Percentiles rank a stretch among this genome's conserved stretches.
These are phyloP conservation scores for Vultur gryphus DNA, from an alignment of 2,797 vertebrate species.

Conservation along the genomic window DNA sequence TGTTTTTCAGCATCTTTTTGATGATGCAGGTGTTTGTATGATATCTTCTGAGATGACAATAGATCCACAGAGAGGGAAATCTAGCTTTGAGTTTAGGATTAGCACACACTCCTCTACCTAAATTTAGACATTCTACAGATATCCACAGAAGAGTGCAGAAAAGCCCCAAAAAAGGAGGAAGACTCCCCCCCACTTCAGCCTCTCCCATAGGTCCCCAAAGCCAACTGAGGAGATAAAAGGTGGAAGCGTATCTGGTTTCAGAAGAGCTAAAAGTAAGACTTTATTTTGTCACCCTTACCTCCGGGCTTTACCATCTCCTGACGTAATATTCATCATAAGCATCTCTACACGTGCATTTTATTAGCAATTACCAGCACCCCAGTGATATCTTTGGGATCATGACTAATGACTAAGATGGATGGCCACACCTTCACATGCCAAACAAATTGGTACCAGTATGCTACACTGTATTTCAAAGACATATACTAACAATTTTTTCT, in stretches of 20 bases:
- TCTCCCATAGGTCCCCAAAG: not conserved
- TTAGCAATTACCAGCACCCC: not conserved
- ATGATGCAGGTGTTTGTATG: not conserved
- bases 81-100: not conserved
- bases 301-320: not conserved
- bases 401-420: not conserved
- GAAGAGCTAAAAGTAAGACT: not conserved
- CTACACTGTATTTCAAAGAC: not conserved
- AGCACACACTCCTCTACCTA: not conserved
- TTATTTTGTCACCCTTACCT: not conserved
- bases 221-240: not conserved
- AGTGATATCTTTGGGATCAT: not conserved
- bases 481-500: not conserved
- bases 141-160: not conserved
- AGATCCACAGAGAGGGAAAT: not conserved
- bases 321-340: not conserved
- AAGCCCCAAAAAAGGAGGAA: not conserved
- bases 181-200: accelerated
- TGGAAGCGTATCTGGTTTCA: not conserved
- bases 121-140: not conserved
- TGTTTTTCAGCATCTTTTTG: not conserved
- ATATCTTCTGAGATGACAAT: not conserved
- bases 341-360: not conserved
- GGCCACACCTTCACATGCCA: not conserved
- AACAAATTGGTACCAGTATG: not conserved